These are phyloP conservation scores for Oreochromis grahami DNA, from an alignment of 2,797 vertebrate genomes.

Conservation along the genomic window DNA sequence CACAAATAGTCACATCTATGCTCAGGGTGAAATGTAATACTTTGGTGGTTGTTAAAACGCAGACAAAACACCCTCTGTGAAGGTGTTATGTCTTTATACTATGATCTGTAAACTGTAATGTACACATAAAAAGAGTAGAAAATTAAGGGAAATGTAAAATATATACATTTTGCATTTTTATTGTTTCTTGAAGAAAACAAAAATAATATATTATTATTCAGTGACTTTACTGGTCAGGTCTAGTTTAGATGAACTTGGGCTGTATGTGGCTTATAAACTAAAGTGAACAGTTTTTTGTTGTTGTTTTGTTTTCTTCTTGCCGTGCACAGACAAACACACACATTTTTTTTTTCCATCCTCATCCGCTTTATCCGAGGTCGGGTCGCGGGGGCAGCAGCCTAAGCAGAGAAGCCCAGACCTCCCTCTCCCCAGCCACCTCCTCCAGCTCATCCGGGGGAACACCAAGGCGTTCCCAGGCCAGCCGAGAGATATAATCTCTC, in stretches of 20 bases:
- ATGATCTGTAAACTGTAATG: background rate
- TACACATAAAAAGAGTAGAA: background rate
- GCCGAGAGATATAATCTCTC: no score
- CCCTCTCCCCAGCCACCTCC: no score
- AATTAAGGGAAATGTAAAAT: background rate
- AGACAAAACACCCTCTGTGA: background rate
- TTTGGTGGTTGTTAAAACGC: fast-evolving
- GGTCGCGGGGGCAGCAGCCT: no score
- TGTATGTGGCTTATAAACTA: background rate
- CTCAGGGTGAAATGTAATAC: background rate
- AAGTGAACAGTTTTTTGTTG: background rate
- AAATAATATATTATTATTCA: background rate
- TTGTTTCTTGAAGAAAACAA: background rate
- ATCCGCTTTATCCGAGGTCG: no score
- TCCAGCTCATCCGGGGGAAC: no score
- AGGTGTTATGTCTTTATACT: background rate
- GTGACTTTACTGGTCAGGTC: fast-evolving
- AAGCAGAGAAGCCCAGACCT: no score
- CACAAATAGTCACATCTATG: background rate
- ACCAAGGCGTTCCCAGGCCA: no score
- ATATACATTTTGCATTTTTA: background rate
- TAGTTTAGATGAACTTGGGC: background rate
- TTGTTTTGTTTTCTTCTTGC: background rate
- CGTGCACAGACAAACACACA: background rate
- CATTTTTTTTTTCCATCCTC: no score